phyloP scores from a whole-genome alignment of 2,888 invertebrate genomes.

The Leucophenga maculata region DNA sequence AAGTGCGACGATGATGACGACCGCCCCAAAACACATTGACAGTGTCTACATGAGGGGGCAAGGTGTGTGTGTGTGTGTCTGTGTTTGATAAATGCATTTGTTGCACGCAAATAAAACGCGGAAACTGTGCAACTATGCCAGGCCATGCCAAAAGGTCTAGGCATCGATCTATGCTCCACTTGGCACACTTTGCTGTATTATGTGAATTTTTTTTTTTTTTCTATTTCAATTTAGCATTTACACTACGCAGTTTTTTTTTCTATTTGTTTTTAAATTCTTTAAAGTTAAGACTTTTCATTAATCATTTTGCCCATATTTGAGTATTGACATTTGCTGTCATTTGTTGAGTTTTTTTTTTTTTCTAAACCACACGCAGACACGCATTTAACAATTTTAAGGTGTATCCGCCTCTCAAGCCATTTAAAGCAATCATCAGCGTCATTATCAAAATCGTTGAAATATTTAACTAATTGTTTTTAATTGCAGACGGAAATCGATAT shows the following conservation, averaged over 20 bases:
- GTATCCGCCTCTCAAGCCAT: slow-evolving; percentile 1
- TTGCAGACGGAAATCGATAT: slow-evolving; percentile 20
- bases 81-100: slow-evolving; percentile 1
- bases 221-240: not conserved
- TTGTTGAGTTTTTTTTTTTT: too few species aligned
- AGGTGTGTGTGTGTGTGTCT: too few species aligned
- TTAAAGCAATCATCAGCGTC: not conserved
- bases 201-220: not conserved
- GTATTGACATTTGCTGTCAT: not conserved
- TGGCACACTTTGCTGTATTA: slow-evolving; percentile 3
- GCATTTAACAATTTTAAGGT: slow-evolving; percentile 4
- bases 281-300: slow-evolving; percentile 1
- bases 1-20: not conserved
- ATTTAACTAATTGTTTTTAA: slow-evolving; percentile 20
- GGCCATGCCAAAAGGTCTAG: not conserved
- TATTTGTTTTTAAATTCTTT: too few species aligned
- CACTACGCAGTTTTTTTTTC: not conserved
- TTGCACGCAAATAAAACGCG: slow-evolving; percentile 5
- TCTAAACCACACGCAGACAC: not conserved
- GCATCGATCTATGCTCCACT: slow-evolving; percentile 15
- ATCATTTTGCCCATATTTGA: slow-evolving; percentile 16
- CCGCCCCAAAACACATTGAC: not conserved
- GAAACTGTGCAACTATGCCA: slow-evolving; percentile 29
- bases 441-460: not conserved
- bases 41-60: too few species aligned